Conservation (phyloP, 2,797 vertebrate species). For the Otus scops region DNA sequence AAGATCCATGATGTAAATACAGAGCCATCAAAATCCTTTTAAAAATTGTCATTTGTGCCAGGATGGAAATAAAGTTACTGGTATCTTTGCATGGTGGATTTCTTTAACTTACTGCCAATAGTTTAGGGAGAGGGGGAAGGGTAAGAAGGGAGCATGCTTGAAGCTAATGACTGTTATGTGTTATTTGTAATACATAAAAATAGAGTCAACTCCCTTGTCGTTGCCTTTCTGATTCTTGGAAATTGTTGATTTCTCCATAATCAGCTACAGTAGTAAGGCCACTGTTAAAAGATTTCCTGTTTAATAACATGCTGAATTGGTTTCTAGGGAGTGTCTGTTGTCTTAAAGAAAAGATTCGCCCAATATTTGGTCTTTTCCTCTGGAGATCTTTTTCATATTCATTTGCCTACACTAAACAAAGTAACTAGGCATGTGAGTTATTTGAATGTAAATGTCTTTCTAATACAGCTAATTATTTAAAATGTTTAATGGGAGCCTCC, state of each 20-base stretch:
- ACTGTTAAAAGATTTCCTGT: neutral
- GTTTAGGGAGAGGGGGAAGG: neutral
- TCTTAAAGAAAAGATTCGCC: neutral
- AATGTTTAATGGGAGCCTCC: neutral
- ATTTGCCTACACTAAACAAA: neutral
- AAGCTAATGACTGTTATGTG: neutral
- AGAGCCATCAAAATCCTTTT: slow-evolving; percentile 12
- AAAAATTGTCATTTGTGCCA: neutral
- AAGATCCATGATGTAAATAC: slow-evolving; percentile 12
- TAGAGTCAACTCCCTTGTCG: neutral
- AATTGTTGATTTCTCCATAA: neutral
- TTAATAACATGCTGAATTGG: neutral
- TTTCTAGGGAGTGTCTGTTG: neutral
- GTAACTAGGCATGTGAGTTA: neutral
- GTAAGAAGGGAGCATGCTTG: neutral
- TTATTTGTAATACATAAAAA: neutral
- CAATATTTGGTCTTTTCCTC: neutral
- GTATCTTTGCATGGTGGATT: neutral
- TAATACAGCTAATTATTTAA: slow-evolving; percentile 24
- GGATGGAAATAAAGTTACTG: neutral
- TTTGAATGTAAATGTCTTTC: slow-evolving; percentile 34
- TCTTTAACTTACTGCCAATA: neutral
- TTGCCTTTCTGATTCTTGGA: neutral
- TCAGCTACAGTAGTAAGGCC: neutral
- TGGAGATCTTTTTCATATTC: neutral